A percentile compares a stretch with the other conserved stretches of the same genome.
Evolutionary conservation across 30 jellyfish, hydroid and myxozoan genomes (phyloP).

Genomic region (Euphysa ruthae): DNA sequence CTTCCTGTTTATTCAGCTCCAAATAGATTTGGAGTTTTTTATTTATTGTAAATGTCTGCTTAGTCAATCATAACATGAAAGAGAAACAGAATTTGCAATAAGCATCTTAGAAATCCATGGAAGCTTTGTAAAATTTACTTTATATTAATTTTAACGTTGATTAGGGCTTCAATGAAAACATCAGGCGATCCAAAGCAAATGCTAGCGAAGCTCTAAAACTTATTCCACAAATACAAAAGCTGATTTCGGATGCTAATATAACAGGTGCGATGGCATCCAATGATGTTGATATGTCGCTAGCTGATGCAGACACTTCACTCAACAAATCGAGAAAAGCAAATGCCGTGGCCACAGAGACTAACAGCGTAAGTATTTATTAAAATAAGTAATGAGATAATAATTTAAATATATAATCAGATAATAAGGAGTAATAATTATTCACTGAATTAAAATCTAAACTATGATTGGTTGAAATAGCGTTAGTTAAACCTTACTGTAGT

Average conservation of each 20-base stretch:
- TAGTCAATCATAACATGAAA: too few relatives aligned
- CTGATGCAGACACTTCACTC: constrained; percentile 16
- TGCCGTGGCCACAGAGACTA: neutral
- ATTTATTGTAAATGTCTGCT: too few relatives aligned
- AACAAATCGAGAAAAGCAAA: neutral
- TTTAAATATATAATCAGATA: too few relatives aligned
- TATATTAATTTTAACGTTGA: neutral
- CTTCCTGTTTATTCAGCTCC: too few relatives aligned
- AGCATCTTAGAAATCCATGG: too few relatives aligned
- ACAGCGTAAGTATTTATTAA: neutral
- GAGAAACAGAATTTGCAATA: too few relatives aligned
- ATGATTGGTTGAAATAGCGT: too few relatives aligned
- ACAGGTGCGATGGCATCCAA: constrained; percentile 33
- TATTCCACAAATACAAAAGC: constrained; percentile 44
- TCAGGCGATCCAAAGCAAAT: constrained; percentile 70
- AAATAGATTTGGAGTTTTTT: too few relatives aligned
- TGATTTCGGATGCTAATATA: constrained; percentile 59
- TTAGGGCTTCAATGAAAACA: constrained; percentile 83
- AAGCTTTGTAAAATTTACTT: neutral
- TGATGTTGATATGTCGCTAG: constrained; percentile 21
- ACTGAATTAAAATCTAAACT: too few relatives aligned
- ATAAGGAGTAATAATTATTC: too few relatives aligned
- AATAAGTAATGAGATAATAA: too few relatives aligned
- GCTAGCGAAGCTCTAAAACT: constrained; percentile 73
- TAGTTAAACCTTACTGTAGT: too few relatives aligned